Base-by-base conservation (phyloP, 2,888 invertebrate species). In the Aproaerema taeniolella region DNA sequence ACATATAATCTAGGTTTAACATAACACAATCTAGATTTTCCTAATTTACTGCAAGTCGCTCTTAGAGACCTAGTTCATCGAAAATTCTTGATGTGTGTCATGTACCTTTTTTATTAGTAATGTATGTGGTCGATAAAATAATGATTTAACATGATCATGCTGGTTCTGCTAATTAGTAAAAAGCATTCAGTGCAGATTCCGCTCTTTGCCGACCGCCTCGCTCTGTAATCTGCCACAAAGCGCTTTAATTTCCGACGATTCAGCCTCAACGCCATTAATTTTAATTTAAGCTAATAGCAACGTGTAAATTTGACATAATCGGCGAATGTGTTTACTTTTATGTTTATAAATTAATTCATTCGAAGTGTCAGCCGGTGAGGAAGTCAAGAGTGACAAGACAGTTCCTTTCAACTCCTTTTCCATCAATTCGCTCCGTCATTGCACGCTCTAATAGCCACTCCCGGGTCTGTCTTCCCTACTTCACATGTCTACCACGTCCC, bases 371-470 rank as follows among this genome's bases (percentile, higher is more conserved):
- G 42, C 49, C 45, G 49, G 39, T 46, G 50, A 48, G 53, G 47
- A 58, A 63, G 63, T 58, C 38, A 52, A 55, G 55, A 49, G 55
- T 73, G 73, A 75, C 65, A 47, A 46, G 50, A 55, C 58, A 53
- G 53, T 63, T 70, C 66, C 64, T 62, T 64, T 66, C 58, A 61
- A 58, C 63, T 53, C 66, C 61, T 61, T 53, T 77, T 70, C 58
- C 63, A 64, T 59, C 56, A 58, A 65, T 67, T 61, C 53, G 73
- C 68, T 46, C 43, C 66, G 73, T 80, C 80, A 77, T 61, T 60
- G 59, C 67, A 62, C 61, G 48, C 56, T 56, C 53, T 67, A 62
- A 68, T 64, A 58, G 61, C 57, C 51, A 56, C 62, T 61, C 55
- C 45, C 50, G 43, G 49, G 45, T 54, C 46, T 37, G 39, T 33